These are phyloP conservation scores for Tichodroma muraria DNA, from an alignment of 2,113 vertebrate species.

Conservation along the genomic window DNA sequence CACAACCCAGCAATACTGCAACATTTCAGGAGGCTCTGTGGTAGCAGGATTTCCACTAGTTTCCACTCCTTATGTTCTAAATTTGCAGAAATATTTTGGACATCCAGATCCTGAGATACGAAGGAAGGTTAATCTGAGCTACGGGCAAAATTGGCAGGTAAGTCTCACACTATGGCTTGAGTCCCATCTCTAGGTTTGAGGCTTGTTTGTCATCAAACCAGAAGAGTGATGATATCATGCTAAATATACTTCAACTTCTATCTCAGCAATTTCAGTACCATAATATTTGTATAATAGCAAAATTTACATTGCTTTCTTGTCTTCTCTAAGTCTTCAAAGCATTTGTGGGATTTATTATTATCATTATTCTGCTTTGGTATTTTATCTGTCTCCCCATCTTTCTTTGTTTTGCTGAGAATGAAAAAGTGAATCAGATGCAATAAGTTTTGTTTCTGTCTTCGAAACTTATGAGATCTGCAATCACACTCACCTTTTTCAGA, in stretches of 20 bases:
- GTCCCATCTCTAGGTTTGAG: slow-evolving; percentile 5
- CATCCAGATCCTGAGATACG: neutral
- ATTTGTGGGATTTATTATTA: slow-evolving; percentile 6
- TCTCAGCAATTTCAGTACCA: slow-evolving; percentile 28
- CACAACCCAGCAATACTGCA: neutral
- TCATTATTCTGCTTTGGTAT: neutral
- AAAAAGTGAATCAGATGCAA: neutral
- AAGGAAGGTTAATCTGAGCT: neutral
- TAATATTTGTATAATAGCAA: slow-evolving; percentile 38
- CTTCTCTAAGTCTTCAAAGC: neutral
- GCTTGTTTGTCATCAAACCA: slow-evolving; percentile 19
- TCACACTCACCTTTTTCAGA: slow-evolving; percentile 34
- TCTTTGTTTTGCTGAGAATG: slow-evolving; percentile 15
- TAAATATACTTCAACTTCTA: slow-evolving; percentile 20
- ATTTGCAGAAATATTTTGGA: neutral
- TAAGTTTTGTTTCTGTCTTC: slow-evolving; percentile 1
- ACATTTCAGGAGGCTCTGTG: neutral
- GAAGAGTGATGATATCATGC: neutral
- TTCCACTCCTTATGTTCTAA: neutral
- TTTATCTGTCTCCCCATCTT: slow-evolving; percentile 31
- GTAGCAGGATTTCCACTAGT: neutral
- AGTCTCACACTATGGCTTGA: neutral
- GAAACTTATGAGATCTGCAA: neutral
- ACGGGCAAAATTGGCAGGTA: neutral
- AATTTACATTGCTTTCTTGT: slow-evolving; percentile 37